phyloP scores from a whole-genome alignment of 2,113 vertebrate species.

The Aegypius monachus region DNA sequence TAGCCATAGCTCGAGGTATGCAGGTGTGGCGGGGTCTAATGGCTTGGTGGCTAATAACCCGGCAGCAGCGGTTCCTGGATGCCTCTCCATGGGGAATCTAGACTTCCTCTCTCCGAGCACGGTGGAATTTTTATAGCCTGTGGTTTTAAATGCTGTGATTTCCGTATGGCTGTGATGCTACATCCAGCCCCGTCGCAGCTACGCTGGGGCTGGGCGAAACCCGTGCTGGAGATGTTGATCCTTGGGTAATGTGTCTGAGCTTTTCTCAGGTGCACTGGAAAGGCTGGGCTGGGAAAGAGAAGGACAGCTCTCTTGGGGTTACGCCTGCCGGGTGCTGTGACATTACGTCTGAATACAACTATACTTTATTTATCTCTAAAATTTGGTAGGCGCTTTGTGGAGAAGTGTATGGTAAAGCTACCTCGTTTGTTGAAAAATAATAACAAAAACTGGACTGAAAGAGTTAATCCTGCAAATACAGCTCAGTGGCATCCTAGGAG shows the following conservation, averaged over 20 bases:
- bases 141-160: slow-evolving; percentile 40
- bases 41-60: background rate
- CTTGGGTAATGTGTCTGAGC: background rate
- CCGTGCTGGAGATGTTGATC: background rate
- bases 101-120: slow-evolving; percentile 10
- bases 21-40: background rate
- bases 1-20: background rate
- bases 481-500: background rate
- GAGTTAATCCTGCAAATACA: background rate
- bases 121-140: slow-evolving; percentile 47
- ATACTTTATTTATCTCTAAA: background rate
- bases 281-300: background rate
- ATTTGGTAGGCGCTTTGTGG: background rate
- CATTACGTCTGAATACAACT: background rate
- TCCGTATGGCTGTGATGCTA: rapidly evolving
- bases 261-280: rapidly evolving
- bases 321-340: background rate
- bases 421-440: rapidly evolving
- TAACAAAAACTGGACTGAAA: background rate
- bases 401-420: rapidly evolving
- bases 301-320: background rate
- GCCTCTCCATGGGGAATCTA: background rate
- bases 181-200: background rate
- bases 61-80: background rate
- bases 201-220: background rate